Base-by-base conservation (phyloP, 2,113 vertebrate species). In the Embiotoca jacksoni region DNA sequence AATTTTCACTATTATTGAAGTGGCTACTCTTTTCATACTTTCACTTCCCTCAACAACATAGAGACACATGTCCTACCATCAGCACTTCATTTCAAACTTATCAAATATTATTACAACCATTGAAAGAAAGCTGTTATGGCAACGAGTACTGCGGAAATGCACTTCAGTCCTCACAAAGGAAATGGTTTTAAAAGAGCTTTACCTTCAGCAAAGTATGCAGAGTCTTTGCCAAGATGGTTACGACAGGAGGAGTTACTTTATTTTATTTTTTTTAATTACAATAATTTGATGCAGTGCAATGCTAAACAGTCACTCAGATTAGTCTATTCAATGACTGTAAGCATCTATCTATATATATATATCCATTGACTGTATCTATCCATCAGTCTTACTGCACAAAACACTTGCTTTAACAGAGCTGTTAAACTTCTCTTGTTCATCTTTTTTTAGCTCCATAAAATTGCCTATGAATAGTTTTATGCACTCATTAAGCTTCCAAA, bases 91-190 rank as follows among this genome's bases (percentile, higher is more conserved):
- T 81, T 82, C 52, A 81, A 80, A 80, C 71, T 69, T 78, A 72
- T 76, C 69, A 63, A 54, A 44, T 33, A 47, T 75, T 81, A 82
- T 81, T 63, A 39, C 9, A 83, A 33, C 70, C 39, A 72, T 11
- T 67, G 57, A 80, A 73, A 14, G 46, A 32, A 56, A 49, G 86
- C 79, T 91, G 81, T 86, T 64, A 86, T 89, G 79, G 80, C 80
- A 92, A 92, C 78, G 10, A 30, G 62, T 64, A 62, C 14, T 32
- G 54, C 67, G 54, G 50, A 80, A 77, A 73, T 66, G 46, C 68
- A 68, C 39, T 80, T 78, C 59, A 78, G 16, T 71, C 23, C 56
- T 55, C 81, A 82, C 73, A 78, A 85, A 73, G 71, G 57, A 16
- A 64, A 35, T 1, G 3, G 50, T 70, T 78, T 82, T 82, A 60